Evolutionary conservation across 2,113 vertebrate genomes (phyloP).

Genomic region (Sclerurus mexicanus): DNA sequence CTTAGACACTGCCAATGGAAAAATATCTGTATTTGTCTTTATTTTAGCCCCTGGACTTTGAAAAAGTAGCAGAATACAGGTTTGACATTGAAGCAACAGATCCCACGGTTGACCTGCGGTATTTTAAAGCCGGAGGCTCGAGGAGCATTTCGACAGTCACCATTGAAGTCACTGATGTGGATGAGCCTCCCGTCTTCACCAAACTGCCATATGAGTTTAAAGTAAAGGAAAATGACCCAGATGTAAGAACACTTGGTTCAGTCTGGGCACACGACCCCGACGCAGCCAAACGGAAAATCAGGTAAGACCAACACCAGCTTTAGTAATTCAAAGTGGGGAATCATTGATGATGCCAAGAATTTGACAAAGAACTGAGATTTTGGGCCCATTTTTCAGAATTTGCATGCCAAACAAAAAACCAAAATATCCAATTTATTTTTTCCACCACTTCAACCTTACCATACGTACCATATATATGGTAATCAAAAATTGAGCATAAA

Average conservation of each 20-base stretch:
- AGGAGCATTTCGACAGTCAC: slow-evolving; percentile 68
- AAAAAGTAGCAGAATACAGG: slow-evolving; percentile 69
- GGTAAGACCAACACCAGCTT: slow-evolving; percentile 56
- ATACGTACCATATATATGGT: background rate
- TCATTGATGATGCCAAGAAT: background rate
- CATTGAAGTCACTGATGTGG: slow-evolving; percentile 83
- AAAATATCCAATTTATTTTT: background rate
- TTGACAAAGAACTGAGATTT: background rate
- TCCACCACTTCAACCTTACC: background rate
- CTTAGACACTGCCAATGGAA: background rate
- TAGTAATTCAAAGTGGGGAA: background rate
- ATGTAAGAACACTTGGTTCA: slow-evolving; percentile 68
- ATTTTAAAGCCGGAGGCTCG: background rate
- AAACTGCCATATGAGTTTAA: slow-evolving; percentile 77
- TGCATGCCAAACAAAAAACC: background rate
- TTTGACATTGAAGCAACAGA: slow-evolving; percentile 78
- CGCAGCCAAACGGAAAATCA: slow-evolving; percentile 67
- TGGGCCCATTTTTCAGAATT: background rate
- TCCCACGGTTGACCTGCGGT: slow-evolving; percentile 63
- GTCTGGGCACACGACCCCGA: slow-evolving; percentile 86
- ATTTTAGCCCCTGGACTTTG: slow-evolving; percentile 86
- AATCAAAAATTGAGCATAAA: background rate
- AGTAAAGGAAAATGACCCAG: slow-evolving; percentile 77
- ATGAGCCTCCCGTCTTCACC: slow-evolving; percentile 88
- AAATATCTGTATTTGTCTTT: background rate